Evolutionary conservation across 2,888 invertebrate genomes (phyloP).

Genomic region (Agriopis marginaria): DNA sequence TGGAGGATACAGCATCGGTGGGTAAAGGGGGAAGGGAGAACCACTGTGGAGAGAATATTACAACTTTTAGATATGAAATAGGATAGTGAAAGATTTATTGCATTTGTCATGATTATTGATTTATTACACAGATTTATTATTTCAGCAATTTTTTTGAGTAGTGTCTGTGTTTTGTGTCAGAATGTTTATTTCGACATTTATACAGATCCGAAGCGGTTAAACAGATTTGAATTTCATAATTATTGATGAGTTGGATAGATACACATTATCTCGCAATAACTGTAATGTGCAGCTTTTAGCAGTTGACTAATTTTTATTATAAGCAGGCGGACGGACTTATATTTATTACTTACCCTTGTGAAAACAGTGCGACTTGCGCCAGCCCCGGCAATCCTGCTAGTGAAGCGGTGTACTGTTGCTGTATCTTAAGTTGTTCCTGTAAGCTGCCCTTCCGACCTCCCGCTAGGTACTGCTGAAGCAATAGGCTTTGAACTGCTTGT

Average conservation of each 20-base stretch:
- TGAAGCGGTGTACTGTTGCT: slow-evolving; percentile 81
- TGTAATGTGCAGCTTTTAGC: too few relatives aligned
- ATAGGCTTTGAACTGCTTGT: slow-evolving; percentile 81
- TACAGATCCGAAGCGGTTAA: too few relatives aligned
- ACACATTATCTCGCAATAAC: too few relatives aligned
- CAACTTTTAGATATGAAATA: neutral
- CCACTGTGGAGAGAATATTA: slow-evolving; percentile 61
- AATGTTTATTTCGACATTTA: too few relatives aligned
- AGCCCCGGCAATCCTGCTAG: slow-evolving; percentile 77
- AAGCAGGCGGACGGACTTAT: too few relatives aligned
- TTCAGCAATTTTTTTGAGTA: too few relatives aligned
- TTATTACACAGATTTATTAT: too few relatives aligned
- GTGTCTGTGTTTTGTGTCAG: too few relatives aligned
- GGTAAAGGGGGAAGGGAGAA: slow-evolving; percentile 81
- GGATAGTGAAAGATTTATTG: neutral
- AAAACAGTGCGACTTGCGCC: slow-evolving; percentile 80
- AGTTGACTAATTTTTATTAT: too few relatives aligned
- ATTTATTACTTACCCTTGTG: slow-evolving; percentile 73
- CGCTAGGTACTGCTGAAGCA: slow-evolving; percentile 81
- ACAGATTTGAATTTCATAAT: too few relatives aligned
- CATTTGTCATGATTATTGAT: too few relatives aligned
- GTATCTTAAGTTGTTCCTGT: slow-evolving; percentile 81
- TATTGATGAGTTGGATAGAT: too few relatives aligned
- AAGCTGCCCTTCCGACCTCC: slow-evolving; percentile 77
- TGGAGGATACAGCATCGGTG: slow-evolving; percentile 83